Evolutionary conservation across 2,797 vertebrate genomes (phyloP).

Genomic region (Falco cherrug): DNA sequence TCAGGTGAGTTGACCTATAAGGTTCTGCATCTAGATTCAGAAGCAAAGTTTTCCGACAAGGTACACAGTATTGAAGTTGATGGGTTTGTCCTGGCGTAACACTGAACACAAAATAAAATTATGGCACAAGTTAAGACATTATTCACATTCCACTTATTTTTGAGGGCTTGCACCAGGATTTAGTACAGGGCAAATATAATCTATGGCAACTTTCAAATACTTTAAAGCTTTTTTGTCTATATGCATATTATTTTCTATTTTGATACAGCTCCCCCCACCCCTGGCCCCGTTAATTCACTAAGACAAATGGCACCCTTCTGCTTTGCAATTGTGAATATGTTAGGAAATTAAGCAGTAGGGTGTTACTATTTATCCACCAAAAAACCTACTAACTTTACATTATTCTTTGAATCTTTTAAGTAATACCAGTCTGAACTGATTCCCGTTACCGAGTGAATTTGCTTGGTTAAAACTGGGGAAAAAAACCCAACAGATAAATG

Average conservation of each 20-base stretch:
- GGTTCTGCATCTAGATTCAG: not conserved
- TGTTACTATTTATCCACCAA: not conserved
- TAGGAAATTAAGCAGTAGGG: not conserved
- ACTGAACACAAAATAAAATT: not conserved
- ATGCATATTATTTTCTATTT: not conserved
- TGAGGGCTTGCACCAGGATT: not conserved
- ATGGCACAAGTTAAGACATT: not conserved
- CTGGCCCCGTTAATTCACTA: not conserved
- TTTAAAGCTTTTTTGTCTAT: not conserved
- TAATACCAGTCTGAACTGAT: not conserved
- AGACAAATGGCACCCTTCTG: not conserved
- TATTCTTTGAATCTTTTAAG: not conserved
- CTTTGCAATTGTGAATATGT: not conserved
- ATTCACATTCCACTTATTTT: not conserved
- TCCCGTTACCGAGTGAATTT: not conserved
- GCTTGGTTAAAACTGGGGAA: not conserved
- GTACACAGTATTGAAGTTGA: not conserved
- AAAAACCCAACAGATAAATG: accelerated
- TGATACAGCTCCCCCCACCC: not conserved
- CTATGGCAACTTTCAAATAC: not conserved
- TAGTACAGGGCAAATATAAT: not conserved
- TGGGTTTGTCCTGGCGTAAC: not conserved
- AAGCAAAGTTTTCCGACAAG: not conserved
- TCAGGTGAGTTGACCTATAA: not conserved
- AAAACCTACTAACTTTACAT: not conserved